Conservation (phyloP, 2,888 invertebrate genomes). For the Salpingus planirostris region DNA sequence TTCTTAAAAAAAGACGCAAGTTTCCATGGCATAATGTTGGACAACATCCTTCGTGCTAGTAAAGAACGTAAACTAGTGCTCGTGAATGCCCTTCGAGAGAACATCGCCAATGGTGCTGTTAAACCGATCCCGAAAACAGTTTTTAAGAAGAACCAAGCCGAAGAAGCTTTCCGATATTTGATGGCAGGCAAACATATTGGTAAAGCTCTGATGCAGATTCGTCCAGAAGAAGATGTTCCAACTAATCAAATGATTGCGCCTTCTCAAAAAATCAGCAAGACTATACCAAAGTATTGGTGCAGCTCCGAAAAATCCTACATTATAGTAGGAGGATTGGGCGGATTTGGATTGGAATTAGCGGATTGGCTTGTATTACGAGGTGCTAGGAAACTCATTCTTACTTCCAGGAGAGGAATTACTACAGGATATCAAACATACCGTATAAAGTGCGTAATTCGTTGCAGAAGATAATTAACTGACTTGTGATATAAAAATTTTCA, state of each 20-base stretch:
- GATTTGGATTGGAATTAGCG: slow-evolving; percentile 43
- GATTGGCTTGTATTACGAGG: slow-evolving; percentile 51
- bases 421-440: slow-evolving; percentile 47
- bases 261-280: slow-evolving; percentile 38
- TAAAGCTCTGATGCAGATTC: slow-evolving; percentile 37
- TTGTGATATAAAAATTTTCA: too few relatives aligned
- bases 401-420: slow-evolving; percentile 49
- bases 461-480: too few relatives aligned
- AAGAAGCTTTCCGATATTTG: slow-evolving; percentile 48
- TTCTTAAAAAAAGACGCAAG: slow-evolving; percentile 61
- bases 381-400: slow-evolving; percentile 48
- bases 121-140: slow-evolving; percentile 58
- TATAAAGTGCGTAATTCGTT: too few relatives aligned
- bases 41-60: slow-evolving; percentile 29
- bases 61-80: neutral
- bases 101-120: slow-evolving; percentile 46
- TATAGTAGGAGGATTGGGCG: slow-evolving; percentile 50
- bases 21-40: slow-evolving; percentile 72
- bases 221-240: slow-evolving; percentile 35
- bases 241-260: neutral
- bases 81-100: neutral
- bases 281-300: slow-evolving; percentile 4
- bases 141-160: slow-evolving; percentile 56
- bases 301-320: slow-evolving; percentile 31
- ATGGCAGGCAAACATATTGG: slow-evolving; percentile 53